phyloP scores from a whole-genome alignment of 1,140 invertebrate species.

The Hycleus cichorii region DNA sequence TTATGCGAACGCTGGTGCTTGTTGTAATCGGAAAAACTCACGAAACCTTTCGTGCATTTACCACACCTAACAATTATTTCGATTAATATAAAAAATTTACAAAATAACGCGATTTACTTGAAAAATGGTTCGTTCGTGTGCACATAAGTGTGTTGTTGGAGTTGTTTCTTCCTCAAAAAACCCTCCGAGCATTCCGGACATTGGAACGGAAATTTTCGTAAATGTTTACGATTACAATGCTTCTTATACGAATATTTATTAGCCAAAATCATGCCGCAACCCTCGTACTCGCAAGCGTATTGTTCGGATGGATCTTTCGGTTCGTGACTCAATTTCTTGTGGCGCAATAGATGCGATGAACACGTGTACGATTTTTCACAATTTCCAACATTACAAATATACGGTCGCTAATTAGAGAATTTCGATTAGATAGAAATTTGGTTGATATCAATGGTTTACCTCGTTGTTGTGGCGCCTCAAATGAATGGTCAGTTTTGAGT shows the following conservation, averaged over 20 bases:
- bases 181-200: constrained; percentile 41
- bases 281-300: constrained; percentile 21
- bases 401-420: constrained; percentile 40
- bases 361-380: constrained; percentile 46
- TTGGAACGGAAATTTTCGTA: constrained; percentile 30
- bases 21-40: constrained; percentile 38
- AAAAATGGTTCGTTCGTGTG: constrained; percentile 45
- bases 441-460: constrained; percentile 34
- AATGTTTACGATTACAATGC: constrained; percentile 35
- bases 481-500: constrained; percentile 43
- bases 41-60: constrained; percentile 41
- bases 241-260: constrained; percentile 33
- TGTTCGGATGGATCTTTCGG: constrained; percentile 1
- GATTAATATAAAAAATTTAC: constrained; percentile 4
- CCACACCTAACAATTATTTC: constrained; percentile 40
- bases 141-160: constrained; percentile 42
- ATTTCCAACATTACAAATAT: constrained; percentile 37
- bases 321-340: constrained; percentile 37
- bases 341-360: constrained; percentile 44
- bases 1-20: constrained; percentile 45
- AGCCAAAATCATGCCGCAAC: constrained; percentile 26
- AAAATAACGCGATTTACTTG: constrained; percentile 31
- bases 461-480: constrained; percentile 41
- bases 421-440: constrained; percentile 1
- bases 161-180: constrained; percentile 42